Base-by-base conservation (phyloP, 1,140 invertebrate species). In the Latrodectus geometricus region DNA sequence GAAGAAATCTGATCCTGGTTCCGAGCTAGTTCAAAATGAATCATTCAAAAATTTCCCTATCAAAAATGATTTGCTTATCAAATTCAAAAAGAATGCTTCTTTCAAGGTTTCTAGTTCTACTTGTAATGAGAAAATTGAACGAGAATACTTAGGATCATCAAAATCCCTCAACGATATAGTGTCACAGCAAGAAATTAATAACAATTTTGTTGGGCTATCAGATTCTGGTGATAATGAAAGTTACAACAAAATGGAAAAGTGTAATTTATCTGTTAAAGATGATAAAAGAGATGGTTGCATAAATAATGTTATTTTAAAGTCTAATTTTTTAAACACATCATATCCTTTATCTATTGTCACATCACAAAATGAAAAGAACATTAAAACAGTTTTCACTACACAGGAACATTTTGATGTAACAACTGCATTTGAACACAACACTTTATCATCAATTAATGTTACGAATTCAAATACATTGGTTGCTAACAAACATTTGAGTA, bases 91-190 rank as follows among this genome's bases (percentile, higher is more conserved):
- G 75, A 86, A 49, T 78, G 66, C 68, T 20, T 78, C 83, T 78
- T 86, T 66, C 74, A 78, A 66, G 49, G n/a, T 77, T 78, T 74
- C 83, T 86, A n/a, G 23, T 72, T 20, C 81, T 83, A 14, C 72
- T 83, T 35, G 35, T 48, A 35, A 85, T 56, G 75, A 77, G 50
- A 75, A 86, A 86, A 78, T 12, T 77, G 83, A 86, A 70, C 83
- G 74, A 86, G 74, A 77, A 77, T 65, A 77, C 74, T 8, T 77
- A 78, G 83, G 52, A 77, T 66, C 35, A 56, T 70, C 83, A 78
- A 86, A 86, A 86, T 86, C 83, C 83, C 83, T 86, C 83, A 86
- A 78, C 75, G 75, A 86, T 77, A 54, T 48, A 52, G 75, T 86
- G 61, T 78, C 68, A 11, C 65, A 78, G 75, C 70, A 50, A 15